phyloP scores from a whole-genome alignment of 1,140 invertebrate genomes.

The Pentalonia nigronervosa region DNA sequence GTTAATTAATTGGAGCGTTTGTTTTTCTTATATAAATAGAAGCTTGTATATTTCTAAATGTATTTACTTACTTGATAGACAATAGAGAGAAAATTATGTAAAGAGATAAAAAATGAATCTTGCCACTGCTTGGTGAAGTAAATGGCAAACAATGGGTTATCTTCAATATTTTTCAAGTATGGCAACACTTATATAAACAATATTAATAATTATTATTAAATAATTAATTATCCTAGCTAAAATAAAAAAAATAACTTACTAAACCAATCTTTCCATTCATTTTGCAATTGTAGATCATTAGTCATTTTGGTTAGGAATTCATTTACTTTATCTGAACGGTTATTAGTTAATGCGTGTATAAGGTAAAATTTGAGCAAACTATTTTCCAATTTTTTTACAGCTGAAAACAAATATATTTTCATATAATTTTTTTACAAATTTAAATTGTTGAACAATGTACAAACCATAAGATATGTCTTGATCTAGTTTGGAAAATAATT shows the following conservation, averaged over 20 bases:
- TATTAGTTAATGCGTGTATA: conserved; percentile 82
- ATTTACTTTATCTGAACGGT: conserved; percentile 82
- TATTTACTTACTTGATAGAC: conserved; percentile 75
- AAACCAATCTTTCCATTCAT: conserved; percentile 98
- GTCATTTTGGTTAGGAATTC: conserved; percentile 92
- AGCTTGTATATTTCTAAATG: background rate
- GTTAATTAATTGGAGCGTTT: background rate
- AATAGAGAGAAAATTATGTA: conserved; percentile 92
- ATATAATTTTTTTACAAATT: background rate
- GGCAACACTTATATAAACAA: conserved; percentile 70
- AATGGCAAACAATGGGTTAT: conserved; percentile 84
- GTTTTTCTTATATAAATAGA: background rate
- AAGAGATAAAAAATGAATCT: conserved; percentile 89
- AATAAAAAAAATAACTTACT: conserved; percentile 70
- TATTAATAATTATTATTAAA: background rate
- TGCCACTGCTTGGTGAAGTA: conserved; percentile 95
- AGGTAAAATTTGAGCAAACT: conserved; percentile 89
- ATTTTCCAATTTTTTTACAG: conserved; percentile 86
- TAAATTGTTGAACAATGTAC: conserved; percentile 40
- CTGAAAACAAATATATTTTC: conserved; percentile 63
- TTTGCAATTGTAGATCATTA: conserved; percentile 83
- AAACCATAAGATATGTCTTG: conserved; percentile 79
- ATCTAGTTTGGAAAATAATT: conserved; percentile 87
- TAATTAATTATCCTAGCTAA: background rate
- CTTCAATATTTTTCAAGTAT: conserved; percentile 89